These are phyloP conservation scores for Ophion ventricosus DNA, from an alignment of 2,888 invertebrate genomes.

Conservation along the genomic window DNA sequence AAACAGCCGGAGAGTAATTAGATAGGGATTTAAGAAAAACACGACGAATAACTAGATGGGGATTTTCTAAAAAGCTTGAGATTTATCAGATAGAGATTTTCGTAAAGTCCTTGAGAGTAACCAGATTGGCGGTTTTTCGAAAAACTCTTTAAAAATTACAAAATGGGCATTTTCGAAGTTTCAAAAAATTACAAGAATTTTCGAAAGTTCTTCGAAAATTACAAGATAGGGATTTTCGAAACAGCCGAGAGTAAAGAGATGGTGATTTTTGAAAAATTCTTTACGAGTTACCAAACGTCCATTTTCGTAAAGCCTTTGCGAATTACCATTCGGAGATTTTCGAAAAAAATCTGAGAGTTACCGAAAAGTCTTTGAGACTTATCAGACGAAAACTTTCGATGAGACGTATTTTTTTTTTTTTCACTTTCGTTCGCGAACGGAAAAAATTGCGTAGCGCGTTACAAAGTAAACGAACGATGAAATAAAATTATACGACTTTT, in stretches of 20 bases:
- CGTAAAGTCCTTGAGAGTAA: too few relatives aligned
- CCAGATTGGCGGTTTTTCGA: too few relatives aligned
- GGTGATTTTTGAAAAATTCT: background rate
- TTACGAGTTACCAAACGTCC: background rate
- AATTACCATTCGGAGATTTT: background rate
- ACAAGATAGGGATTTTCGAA: background rate
- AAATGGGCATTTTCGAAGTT: too few relatives aligned
- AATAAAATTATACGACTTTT: conserved; percentile 43
- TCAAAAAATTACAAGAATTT: too few relatives aligned
- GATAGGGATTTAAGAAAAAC: too few relatives aligned
- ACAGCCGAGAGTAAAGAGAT: background rate
- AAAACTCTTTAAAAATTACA: too few relatives aligned
- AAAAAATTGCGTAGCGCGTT: conserved; percentile 5
- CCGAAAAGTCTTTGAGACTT: background rate
- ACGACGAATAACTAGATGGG: too few relatives aligned
- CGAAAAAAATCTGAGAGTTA: too few relatives aligned
- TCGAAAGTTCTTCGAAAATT: too few relatives aligned
- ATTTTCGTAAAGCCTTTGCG: background rate
- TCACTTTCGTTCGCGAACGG: background rate
- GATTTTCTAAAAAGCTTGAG: too few relatives aligned
- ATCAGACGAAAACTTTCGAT: background rate
- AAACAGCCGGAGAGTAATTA: too few relatives aligned
- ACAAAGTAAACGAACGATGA: conserved; percentile 37
- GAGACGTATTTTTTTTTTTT: background rate
- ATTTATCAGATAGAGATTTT: too few relatives aligned